A percentile compares a stretch with the other conserved stretches of the same genome.
Evolutionary conservation across 2,797 vertebrate species (phyloP).

Genomic region (Liasis olivaceus): DNA sequence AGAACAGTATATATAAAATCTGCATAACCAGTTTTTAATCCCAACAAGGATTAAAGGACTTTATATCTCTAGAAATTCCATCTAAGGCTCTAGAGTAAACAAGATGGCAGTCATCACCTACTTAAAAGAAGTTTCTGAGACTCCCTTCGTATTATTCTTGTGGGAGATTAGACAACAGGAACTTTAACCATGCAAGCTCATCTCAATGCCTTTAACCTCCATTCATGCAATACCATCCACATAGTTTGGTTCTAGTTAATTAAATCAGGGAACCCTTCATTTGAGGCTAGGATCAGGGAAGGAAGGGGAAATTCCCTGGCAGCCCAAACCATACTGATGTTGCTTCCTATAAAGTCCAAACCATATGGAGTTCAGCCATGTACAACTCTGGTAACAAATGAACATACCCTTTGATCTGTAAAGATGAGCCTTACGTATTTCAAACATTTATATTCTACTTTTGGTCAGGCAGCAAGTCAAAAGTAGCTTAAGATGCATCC

Average conservation of each 20-base stretch:
- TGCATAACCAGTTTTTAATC: neutral
- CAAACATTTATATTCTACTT: neutral
- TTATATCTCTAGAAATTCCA: neutral
- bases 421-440: neutral
- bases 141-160: neutral
- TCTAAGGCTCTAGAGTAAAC: neutral
- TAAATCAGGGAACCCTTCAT: conserved; percentile 1
- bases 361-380: neutral
- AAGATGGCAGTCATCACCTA: neutral
- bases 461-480: neutral
- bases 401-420: neutral
- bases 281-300: neutral
- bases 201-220: neutral
- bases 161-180: neutral
- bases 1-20: neutral
- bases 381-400: neutral
- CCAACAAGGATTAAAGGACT: neutral
- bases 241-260: neutral
- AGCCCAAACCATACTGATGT: neutral
- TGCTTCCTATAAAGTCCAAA: neutral
- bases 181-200: neutral
- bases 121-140: neutral
- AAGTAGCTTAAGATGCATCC: neutral
- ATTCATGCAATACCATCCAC: neutral
- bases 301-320: neutral